Evolutionary conservation across 1,140 invertebrate genomes (phyloP), one percentile per base, ranked within the genome.

Genomic region (Bathynomus jamesi): DNA sequence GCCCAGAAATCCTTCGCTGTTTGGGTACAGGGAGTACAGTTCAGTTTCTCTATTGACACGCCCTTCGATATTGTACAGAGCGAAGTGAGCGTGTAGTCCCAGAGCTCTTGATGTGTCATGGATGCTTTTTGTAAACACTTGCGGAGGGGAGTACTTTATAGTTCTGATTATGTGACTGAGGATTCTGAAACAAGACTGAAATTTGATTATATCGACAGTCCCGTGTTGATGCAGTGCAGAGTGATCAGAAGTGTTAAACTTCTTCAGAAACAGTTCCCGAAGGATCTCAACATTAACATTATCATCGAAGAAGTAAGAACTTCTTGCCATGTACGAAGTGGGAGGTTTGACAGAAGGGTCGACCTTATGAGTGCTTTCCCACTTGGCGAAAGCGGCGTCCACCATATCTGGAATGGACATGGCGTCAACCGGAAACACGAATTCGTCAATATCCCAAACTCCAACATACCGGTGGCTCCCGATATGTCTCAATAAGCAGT

Each of bases 261-360:
- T 17, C 2, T 1, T 53, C 21, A 53, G 21, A 21, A 53, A 53
- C 21, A 17, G 2, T 53, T 53, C 5, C 2, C 21, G 11, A 53
- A 53, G 13, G 28, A 21, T 29, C 4, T 62, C 21, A 28, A 17
- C 3, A 17, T 76, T 72, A 24, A 53, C 28, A 31, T 64, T 28
- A n/a, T 76, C 72, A 30, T 76, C 72, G 27, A 76, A 76, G 61
- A 72, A 76, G 30, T 76, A 76, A n/a, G 66, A 62, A 53, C 71
- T 70, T n/a, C 69, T 67, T 11, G 71, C 75, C 25, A 76, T 60
- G 40, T 76, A 76, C 29, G 75, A 76, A 0, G 70, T 71, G 11
- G 75, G 75, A 11, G 7, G 28, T 17, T 53, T 53, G 13, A 21
- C 5, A 11, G 21, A 13, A 28, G 29, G 30, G 4, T 69, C 0